Base-by-base conservation (phyloP, 2,888 invertebrate genomes). In the Rambutsinella grinnellia region DNA sequence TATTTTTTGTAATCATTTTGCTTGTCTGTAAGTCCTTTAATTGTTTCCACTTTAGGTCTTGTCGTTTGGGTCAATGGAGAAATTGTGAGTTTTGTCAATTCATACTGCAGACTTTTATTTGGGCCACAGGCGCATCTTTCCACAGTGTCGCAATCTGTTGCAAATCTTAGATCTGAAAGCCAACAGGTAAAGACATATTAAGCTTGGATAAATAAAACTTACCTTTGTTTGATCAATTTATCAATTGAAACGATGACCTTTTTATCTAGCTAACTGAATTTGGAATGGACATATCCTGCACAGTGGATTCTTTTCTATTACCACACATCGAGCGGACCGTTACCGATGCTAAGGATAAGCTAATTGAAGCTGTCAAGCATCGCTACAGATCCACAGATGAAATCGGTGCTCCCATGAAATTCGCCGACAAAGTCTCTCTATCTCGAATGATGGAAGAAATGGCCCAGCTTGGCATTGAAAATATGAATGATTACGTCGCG, bases 31-130 rank as follows among this genome's bases (percentile, higher is more conserved):
- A n/a, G n/a, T n/a, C n/a, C n/a, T n/a, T n/a, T n/a, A n/a, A n/a
- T n/a, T n/a, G n/a, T 54, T 68, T 58, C 63, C 13, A 27, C 58
- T 28, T 58, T 56, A 92, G 93, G 92, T 67, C 92, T 97, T 82
- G 91, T 96, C 79, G 94, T 96, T 3, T 98, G 98, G 98, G 93
- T 94, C 81, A 94, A 94, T 85, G 90, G 91, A 81, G 94, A 95
- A 87, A 88, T 95, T 71, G 92, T 92, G 84, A 90, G 92, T 84
- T 90, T 95, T 85, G 93, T 93, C 84, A 91, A 92, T 82, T 93
- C 94, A 87, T 90, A 95, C 84, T 92, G 93, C 63, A 93, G 94
- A 85, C 94, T 97, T 87, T 92, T 97, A 60, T 94, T 97, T 85
- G 93, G 94, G 82, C 94, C 95, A 5, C 96, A 97, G 87, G 93